Percentiles rank a stretch among this genome's conserved stretches.
Conservation (phyloP, 2,113 vertebrate genomes). For the Pholis gunnellus region DNA sequence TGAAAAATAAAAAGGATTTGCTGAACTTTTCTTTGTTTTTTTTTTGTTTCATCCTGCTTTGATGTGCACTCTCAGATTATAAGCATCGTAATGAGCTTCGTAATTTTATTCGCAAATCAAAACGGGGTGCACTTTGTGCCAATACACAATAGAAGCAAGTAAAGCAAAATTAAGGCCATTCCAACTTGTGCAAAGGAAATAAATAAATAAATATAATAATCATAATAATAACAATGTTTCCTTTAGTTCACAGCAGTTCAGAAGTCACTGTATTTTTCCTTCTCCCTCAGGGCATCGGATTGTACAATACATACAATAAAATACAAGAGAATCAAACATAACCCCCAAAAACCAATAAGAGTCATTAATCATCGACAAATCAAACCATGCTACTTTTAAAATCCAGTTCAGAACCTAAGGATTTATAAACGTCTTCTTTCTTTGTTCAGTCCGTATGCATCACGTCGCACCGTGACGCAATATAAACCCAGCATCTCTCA, state of each 20-base stretch:
- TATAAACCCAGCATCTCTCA: conserved; percentile 42
- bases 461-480: conserved; percentile 37
- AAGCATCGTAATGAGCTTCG: conserved; percentile 73
- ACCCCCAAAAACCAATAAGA: conserved; percentile 33
- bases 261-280: conserved; percentile 53
- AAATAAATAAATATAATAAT: conserved; percentile 60
- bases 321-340: conserved; percentile 63
- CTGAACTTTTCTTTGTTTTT: conserved; percentile 73
- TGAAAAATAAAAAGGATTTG: conserved; percentile 89
- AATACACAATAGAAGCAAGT: conserved; percentile 86
- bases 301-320: conserved; percentile 72
- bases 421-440: conserved; percentile 52
- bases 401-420: conserved; percentile 52
- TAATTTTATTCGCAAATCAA: conserved; percentile 76
- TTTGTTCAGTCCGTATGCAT: conserved; percentile 32
- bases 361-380: conserved; percentile 62
- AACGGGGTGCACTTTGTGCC: conserved; percentile 87
- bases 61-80: conserved; percentile 78
- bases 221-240: conserved; percentile 48
- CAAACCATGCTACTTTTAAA: conserved; percentile 79
- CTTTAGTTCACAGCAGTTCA: conserved; percentile 71
- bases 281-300: conserved; percentile 52
- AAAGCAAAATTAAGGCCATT: conserved; percentile 93
- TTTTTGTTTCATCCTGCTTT: conserved; percentile 63
- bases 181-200: conserved; percentile 86